Conservation (phyloP, 2,113 vertebrate species). For the Clinocottus analis region DNA sequence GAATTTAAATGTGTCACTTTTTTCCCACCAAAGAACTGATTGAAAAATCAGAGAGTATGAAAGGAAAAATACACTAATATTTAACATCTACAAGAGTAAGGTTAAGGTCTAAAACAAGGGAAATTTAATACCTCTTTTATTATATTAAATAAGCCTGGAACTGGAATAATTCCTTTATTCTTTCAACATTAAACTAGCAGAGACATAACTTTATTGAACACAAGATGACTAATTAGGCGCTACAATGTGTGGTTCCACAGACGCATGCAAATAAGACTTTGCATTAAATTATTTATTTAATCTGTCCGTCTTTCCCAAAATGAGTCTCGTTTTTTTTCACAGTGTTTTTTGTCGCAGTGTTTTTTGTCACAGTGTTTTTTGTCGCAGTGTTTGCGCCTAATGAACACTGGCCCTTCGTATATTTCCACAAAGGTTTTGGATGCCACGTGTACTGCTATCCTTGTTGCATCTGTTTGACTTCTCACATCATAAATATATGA, state of each 20-base stretch:
- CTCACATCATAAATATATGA: neutral
- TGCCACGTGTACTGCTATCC: too few species aligned
- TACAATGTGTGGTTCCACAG: neutral
- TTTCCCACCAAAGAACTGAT: neutral
- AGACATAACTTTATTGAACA: neutral
- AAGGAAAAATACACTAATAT: neutral
- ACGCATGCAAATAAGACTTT: neutral
- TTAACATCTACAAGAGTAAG: neutral
- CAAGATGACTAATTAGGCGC: neutral
- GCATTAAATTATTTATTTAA: neutral
- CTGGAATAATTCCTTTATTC: neutral
- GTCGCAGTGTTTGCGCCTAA: neutral
- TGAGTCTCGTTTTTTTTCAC: neutral
- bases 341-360: neutral
- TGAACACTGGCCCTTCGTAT: neutral
- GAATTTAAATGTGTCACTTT: neutral
- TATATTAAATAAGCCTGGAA: neutral
- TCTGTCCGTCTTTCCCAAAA: neutral
- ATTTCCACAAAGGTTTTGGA: neutral
- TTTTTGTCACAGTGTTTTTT: neutral
- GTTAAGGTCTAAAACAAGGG: neutral
- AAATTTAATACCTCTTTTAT: neutral
- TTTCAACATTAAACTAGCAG: neutral
- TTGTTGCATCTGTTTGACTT: neutral
- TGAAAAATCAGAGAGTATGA: neutral